These are phyloP conservation scores for Halictus quadricinctus DNA, from an alignment of 2,888 invertebrate species.

Conservation along the genomic window DNA sequence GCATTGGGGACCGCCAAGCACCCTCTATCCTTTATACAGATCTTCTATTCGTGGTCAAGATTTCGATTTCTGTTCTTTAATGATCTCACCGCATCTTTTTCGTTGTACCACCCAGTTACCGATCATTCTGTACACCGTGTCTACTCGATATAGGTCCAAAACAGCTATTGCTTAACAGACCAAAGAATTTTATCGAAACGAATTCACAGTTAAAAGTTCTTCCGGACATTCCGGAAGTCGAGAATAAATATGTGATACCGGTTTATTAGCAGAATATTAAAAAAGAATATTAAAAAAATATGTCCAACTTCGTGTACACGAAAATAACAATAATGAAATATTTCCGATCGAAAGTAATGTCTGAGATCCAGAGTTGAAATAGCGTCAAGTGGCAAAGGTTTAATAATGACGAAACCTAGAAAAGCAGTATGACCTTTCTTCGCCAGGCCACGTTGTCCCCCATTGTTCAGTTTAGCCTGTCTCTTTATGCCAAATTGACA, in stretches of 20 bases:
- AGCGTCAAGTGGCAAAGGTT: background rate
- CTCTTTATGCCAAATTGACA: background rate
- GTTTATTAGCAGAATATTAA: no score
- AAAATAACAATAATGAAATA: background rate
- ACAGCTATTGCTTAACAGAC: no score
- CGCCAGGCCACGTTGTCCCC: no score
- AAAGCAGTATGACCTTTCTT: background rate
- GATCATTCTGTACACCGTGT: no score
- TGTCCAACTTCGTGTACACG: no score
- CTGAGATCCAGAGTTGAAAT: background rate
- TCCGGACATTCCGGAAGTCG: no score
- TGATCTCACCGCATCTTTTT: background rate
- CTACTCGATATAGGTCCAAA: no score
- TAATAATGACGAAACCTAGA: background rate
- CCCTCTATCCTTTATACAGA: slow-evolving; percentile 29
- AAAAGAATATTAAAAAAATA: no score
- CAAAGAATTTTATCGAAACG: no score
- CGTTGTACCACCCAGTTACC: no score
- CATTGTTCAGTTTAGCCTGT: background rate
- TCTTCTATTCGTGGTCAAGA: slow-evolving; percentile 25
- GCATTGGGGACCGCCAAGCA: slow-evolving; percentile 48
- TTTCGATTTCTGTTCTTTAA: slow-evolving; percentile 23
- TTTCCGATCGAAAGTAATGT: background rate
- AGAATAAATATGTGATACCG: no score
- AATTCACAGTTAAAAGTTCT: no score